These are phyloP conservation scores for Stenopsyche tienmushanensis DNA, from an alignment of 1,140 invertebrate genomes.

Conservation along the genomic window DNA sequence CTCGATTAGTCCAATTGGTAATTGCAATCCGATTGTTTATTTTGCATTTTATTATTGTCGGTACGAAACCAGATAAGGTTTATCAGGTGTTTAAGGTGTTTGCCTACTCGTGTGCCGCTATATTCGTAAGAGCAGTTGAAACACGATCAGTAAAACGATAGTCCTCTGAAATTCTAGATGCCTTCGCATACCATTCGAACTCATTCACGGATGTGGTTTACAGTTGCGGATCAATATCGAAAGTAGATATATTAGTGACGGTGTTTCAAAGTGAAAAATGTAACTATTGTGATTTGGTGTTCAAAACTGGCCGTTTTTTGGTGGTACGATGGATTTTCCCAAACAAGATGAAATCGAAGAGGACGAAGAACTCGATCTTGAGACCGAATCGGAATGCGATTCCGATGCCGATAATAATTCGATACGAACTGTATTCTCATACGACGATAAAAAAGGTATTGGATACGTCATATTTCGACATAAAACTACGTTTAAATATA, in stretches of 20 bases:
- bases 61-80: constrained; percentile 17
- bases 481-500: no score
- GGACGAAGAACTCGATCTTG: constrained; percentile 1
- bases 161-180: neutral
- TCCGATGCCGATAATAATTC: constrained; percentile 2
- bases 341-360: neutral
- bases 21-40: no score
- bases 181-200: neutral
- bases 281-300: no score
- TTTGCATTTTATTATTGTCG: neutral
- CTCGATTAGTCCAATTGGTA: no score
- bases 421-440: no score
- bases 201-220: neutral
- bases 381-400: constrained; percentile 3
- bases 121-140: neutral
- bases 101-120: neutral
- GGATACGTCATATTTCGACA: no score
- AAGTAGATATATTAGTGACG: no score
- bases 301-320: neutral
- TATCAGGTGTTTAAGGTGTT: constrained; percentile 19
- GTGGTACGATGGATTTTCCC: neutral
- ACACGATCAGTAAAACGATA: constrained; percentile 4
- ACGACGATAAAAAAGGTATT: no score
- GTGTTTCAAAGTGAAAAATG: neutral
- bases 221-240: no score